Conservation (phyloP, 2,888 invertebrate genomes). For the Lepidochitona cinerea region DNA sequence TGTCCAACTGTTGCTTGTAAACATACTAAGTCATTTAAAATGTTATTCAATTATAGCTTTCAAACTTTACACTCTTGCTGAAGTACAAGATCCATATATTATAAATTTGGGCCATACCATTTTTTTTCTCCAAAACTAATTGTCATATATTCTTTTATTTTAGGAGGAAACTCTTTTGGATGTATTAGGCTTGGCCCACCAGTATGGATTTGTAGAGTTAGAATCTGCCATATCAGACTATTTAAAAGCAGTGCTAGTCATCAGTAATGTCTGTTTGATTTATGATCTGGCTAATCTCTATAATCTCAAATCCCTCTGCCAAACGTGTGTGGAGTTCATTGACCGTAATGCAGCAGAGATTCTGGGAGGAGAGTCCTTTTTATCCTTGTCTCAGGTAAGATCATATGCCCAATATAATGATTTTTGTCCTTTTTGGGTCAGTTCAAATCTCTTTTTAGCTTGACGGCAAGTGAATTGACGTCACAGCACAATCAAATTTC, state of each 20-base stretch:
- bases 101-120: too few species aligned
- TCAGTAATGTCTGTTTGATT: conserved; percentile 94
- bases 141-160: too few species aligned
- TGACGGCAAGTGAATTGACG: too few species aligned
- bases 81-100: too few species aligned
- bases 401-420: too few species aligned
- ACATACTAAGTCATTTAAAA: background rate
- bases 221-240: conserved; percentile 95
- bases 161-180: conserved; percentile 73
- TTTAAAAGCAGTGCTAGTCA: conserved; percentile 87
- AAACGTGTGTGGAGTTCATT: conserved; percentile 90
- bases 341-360: conserved; percentile 91
- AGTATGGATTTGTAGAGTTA: conserved; percentile 94
- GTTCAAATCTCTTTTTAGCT: too few species aligned
- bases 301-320: conserved; percentile 75
- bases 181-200: conserved; percentile 89
- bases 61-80: too few species aligned
- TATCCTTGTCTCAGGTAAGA: conserved; percentile 87
- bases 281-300: conserved; percentile 90
- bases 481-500: too few species aligned
- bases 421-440: too few species aligned
- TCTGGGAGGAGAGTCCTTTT: conserved; percentile 86
- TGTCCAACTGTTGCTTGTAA: too few species aligned
- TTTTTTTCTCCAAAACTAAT: too few species aligned
- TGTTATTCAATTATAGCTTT: too few species aligned